Evolutionary conservation across 2,888 invertebrate species (phyloP).

Genomic region (Clepsis dumicolana): DNA sequence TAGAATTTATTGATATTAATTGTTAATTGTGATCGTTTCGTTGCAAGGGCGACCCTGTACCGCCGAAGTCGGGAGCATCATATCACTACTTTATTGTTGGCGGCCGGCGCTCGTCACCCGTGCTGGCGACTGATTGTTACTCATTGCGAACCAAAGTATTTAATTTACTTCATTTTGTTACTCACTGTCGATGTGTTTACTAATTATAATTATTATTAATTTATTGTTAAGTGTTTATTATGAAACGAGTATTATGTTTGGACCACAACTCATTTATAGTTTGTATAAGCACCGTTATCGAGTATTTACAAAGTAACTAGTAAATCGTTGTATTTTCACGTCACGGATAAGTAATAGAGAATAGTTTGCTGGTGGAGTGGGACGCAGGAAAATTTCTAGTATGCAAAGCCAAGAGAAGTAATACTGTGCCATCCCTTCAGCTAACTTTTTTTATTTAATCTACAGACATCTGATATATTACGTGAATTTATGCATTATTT

Average conservation of each 20-base stretch:
- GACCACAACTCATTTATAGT: slow-evolving; percentile 29
- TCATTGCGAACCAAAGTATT: slow-evolving; percentile 79
- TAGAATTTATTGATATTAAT: slow-evolving; percentile 5
- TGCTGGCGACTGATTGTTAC: slow-evolving; percentile 55
- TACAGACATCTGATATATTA: neutral
- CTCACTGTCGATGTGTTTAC: slow-evolving; percentile 46
- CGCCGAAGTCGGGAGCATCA: neutral
- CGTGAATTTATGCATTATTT: slow-evolving; percentile 9
- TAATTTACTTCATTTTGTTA: slow-evolving; percentile 62
- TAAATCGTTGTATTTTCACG: neutral
- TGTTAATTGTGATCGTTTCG: neutral
- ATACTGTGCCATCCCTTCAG: neutral
- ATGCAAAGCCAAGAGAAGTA: neutral
- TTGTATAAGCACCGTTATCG: slow-evolving; percentile 19
- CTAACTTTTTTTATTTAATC: neutral
- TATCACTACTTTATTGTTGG: slow-evolving; percentile 7
- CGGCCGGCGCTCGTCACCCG: slow-evolving; percentile 15
- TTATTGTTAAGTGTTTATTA: slow-evolving; percentile 60
- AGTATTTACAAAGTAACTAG: slow-evolving; percentile 8
- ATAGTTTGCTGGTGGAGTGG: neutral
- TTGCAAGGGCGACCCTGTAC: neutral
- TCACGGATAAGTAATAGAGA: neutral
- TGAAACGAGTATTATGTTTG: slow-evolving; percentile 49
- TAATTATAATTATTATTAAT: slow-evolving; percentile 56
- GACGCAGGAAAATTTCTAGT: neutral